Conservation (phyloP, 1,140 invertebrate species). For the Pogonognathellus flavescens region DNA sequence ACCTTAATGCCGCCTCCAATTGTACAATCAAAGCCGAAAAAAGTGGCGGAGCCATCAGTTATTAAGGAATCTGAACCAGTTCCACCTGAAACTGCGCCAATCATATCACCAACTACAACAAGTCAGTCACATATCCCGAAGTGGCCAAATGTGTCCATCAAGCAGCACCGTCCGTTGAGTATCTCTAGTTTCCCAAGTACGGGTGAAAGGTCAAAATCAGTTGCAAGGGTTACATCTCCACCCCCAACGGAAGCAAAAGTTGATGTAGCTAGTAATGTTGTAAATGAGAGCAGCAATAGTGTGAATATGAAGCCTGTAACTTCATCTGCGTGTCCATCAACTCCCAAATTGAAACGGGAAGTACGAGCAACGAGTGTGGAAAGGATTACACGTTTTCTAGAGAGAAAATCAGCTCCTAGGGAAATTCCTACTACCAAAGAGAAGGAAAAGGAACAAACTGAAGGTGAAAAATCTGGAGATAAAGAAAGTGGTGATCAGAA, state of each 20-base stretch:
- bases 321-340: conserved; percentile 1
- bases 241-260: conserved; percentile 7
- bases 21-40: too few species aligned
- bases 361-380: conserved; percentile 64
- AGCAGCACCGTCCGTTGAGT: conserved; percentile 58
- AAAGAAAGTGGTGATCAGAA: not conserved
- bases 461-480: not conserved
- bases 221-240: not conserved
- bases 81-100: not conserved
- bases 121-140: conserved; percentile 27
- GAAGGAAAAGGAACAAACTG: not conserved
- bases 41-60: too few species aligned
- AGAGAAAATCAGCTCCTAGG: conserved; percentile 62
- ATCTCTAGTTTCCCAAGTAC: conserved; percentile 57
- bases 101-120: not conserved
- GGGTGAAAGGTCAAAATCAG: not conserved
- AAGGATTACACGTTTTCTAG: conserved; percentile 63
- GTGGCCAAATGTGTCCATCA: conserved; percentile 56
- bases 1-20: too few species aligned
- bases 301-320: conserved; percentile 24
- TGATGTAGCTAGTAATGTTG: too few species aligned
- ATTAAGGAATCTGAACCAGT: not conserved
- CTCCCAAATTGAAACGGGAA: conserved; percentile 40
- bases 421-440: conserved; percentile 48
- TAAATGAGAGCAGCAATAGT: too few species aligned